These are phyloP conservation scores for Drosophila nasuta DNA, from an alignment of 1,140 invertebrate species.

Conservation along the genomic window DNA sequence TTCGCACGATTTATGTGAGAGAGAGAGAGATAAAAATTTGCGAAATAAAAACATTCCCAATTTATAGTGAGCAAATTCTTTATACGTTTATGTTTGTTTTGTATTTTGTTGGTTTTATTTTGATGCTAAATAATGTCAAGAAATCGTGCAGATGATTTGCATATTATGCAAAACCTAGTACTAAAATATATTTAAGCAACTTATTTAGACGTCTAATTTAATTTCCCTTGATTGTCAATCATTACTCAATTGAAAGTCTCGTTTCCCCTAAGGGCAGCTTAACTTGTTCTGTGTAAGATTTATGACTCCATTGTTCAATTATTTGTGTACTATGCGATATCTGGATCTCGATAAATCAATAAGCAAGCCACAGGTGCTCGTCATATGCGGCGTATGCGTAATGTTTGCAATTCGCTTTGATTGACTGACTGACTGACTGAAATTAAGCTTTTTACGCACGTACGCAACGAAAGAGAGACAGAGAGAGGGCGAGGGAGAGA, in stretches of 20 bases:
- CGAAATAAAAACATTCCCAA: slow-evolving; percentile 4
- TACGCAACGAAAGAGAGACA: slow-evolving; percentile 47
- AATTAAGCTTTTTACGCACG: slow-evolving; percentile 8
- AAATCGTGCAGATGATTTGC: slow-evolving; percentile 15
- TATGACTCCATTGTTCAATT: background rate
- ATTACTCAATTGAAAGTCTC: background rate
- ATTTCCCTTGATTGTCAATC: background rate
- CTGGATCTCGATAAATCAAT: slow-evolving; percentile 15
- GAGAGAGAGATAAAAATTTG: background rate
- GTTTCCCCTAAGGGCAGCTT: background rate
- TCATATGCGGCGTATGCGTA: slow-evolving; percentile 47
- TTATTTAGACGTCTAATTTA: background rate
- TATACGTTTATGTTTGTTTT: slow-evolving; percentile 5
- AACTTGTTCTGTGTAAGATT: background rate
- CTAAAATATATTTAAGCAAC: no score
- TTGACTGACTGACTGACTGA: slow-evolving; percentile 45
- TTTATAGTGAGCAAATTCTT: slow-evolving; percentile 18
- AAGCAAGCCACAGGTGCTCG: slow-evolving; percentile 5
- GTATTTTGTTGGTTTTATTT: background rate
- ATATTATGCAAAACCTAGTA: background rate
- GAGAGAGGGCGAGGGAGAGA: background rate
- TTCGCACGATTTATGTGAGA: background rate
- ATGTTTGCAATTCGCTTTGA: slow-evolving; percentile 48
- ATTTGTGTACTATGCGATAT: slow-evolving; percentile 9
- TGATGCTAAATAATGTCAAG: background rate